phyloP scores from a whole-genome alignment of 2,888 invertebrate species.

The Nephrotoma flavescens region DNA sequence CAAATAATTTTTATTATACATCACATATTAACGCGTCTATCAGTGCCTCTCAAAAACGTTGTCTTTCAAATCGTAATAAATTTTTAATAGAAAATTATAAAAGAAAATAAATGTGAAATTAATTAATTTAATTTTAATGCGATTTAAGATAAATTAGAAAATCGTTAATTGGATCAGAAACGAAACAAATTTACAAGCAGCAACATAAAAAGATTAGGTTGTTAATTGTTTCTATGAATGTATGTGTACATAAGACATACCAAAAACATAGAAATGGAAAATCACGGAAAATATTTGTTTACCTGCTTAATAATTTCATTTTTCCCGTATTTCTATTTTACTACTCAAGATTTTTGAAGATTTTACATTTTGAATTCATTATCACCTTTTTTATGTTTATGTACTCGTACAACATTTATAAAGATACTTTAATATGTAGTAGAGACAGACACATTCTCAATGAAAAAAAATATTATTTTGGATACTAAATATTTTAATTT shows the following conservation, averaged over 20 bases:
- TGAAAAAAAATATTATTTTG: too few species aligned
- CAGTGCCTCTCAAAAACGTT: background rate
- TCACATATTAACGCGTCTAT: too few species aligned
- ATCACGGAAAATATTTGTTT: background rate
- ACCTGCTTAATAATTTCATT: background rate
- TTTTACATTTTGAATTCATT: too few species aligned
- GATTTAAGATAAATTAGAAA: background rate
- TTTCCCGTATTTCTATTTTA: background rate
- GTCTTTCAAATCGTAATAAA: background rate
- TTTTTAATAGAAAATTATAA: background rate
- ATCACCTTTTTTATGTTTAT: too few species aligned
- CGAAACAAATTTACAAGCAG: background rate
- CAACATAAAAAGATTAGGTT: background rate
- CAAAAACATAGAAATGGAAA: background rate
- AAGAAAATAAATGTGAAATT: background rate
- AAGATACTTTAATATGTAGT: too few species aligned
- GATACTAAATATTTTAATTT: too few species aligned
- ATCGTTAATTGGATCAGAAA: background rate
- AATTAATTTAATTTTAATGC: background rate
- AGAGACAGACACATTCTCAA: too few species aligned
- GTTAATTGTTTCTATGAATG: background rate
- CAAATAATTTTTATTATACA: background rate
- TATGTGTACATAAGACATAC: too few species aligned
- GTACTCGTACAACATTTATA: too few species aligned
- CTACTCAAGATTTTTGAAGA: too few species aligned